Evolutionary conservation across 2,113 vertebrate species (phyloP).

Genomic region (Cyprinus carpio): DNA sequence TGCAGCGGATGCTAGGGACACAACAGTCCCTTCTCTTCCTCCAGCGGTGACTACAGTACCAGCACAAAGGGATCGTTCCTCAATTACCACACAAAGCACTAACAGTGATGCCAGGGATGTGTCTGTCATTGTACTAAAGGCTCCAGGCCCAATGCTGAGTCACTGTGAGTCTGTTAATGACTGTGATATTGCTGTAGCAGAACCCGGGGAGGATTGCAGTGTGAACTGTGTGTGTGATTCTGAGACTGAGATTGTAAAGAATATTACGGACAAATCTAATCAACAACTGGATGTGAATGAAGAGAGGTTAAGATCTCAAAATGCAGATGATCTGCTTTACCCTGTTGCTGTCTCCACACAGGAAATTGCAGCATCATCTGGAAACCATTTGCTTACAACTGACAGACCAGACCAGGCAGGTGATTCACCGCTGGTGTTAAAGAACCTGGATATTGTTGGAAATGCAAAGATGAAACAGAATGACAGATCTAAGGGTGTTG

Average conservation of each 20-base stretch:
- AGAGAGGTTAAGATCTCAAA: background rate
- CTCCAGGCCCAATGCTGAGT: constrained; percentile 71
- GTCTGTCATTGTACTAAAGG: constrained; percentile 55
- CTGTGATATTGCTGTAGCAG: constrained; percentile 60
- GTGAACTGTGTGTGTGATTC: constrained; percentile 14
- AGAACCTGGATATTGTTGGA: constrained; percentile 11
- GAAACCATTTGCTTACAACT: background rate
- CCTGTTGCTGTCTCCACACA: background rate
- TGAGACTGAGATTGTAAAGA: constrained; percentile 28
- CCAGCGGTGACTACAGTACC: constrained; percentile 38
- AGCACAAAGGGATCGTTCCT: constrained; percentile 28
- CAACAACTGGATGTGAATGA: background rate
- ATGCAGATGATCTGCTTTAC: constrained; percentile 6
- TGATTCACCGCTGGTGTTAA: background rate
- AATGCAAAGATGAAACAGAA: constrained; percentile 24
- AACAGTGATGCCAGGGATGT: constrained; percentile 41
- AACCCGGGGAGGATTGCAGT: constrained; percentile 43
- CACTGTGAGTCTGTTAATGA: constrained; percentile 68
- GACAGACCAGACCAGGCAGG: constrained; percentile 7
- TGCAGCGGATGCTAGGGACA: background rate
- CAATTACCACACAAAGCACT: constrained; percentile 29
- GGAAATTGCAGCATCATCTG: constrained; percentile 5
- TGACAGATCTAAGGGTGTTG: background rate
- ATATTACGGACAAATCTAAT: constrained; percentile 18
- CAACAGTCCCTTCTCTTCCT: constrained; percentile 8